Conservation (phyloP, 1,140 invertebrate genomes). For the Cyphomyrmex costatus region DNA sequence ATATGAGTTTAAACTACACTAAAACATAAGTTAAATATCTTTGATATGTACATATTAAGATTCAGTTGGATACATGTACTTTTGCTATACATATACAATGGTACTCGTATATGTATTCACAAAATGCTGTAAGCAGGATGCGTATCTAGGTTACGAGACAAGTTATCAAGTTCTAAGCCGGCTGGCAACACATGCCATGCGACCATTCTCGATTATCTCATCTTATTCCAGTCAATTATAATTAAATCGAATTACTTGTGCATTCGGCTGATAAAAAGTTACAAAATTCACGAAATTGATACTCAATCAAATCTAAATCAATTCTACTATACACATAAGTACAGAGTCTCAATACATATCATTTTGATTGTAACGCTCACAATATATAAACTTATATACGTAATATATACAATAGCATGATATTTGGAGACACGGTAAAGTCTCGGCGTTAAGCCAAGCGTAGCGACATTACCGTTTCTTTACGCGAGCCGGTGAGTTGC, state of each 20-base stretch:
- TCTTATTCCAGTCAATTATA: conserved; percentile 18
- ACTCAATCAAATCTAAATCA: too few species aligned
- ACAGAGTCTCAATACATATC: background rate
- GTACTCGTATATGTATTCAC: too few species aligned
- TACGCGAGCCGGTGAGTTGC: too few species aligned
- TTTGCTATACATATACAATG: background rate
- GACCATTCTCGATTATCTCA: background rate
- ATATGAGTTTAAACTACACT: background rate
- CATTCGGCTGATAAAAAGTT: background rate
- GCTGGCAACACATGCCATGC: background rate
- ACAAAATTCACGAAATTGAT: background rate
- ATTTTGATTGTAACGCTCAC: background rate
- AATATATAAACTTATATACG: background rate
- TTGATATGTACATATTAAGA: background rate
- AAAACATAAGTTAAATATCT: background rate
- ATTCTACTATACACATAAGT: too few species aligned
- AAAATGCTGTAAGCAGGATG: conserved; percentile 12
- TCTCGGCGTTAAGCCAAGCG: too few species aligned
- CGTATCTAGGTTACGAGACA: conserved; percentile 30
- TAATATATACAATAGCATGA: background rate
- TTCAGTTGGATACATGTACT: background rate
- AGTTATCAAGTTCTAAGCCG: conserved; percentile 31
- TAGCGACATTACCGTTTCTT: too few species aligned
- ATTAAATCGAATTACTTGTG: background rate
- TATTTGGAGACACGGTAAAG: too few species aligned